These are phyloP conservation scores for Pachycephus smyrnensis DNA, from an alignment of 2,888 invertebrate species.

Conservation along the genomic window DNA sequence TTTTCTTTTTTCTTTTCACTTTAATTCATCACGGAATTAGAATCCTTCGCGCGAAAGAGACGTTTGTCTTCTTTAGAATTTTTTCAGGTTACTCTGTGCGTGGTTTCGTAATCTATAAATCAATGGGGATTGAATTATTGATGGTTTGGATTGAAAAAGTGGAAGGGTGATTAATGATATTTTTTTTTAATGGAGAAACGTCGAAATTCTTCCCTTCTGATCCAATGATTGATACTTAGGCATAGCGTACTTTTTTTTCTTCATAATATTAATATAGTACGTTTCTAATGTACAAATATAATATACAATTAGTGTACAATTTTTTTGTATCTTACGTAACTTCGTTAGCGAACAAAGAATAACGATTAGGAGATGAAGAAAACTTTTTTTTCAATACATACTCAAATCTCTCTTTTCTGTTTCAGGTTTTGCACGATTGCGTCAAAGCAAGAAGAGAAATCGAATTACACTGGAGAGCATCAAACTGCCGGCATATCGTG, in stretches of 20 bases:
- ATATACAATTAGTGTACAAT: not conserved
- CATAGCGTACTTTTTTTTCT: not conserved
- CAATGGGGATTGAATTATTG: not conserved
- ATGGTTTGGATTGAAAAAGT: not conserved
- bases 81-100: not conserved
- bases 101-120: not conserved
- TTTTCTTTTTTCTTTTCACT: not conserved
- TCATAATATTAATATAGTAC: too few species aligned
- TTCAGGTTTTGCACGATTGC: slow-evolving; percentile 88
- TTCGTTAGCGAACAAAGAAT: not conserved
- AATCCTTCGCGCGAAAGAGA: not conserved
- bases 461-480: slow-evolving; percentile 94
- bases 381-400: not conserved
- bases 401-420: slow-evolving; percentile 15
- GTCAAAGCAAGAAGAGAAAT: slow-evolving; percentile 94
- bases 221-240: not conserved
- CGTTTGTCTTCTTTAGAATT: not conserved
- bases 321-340: not conserved
- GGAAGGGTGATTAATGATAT: not conserved
- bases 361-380: not conserved
- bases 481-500: slow-evolving; percentile 93
- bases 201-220: not conserved
- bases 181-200: not conserved
- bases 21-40: not conserved
- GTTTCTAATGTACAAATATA: too few species aligned